Base-by-base conservation (phyloP, 35 echinoderm and acorn worm genomes). In the Lytechinus variegatus region DNA sequence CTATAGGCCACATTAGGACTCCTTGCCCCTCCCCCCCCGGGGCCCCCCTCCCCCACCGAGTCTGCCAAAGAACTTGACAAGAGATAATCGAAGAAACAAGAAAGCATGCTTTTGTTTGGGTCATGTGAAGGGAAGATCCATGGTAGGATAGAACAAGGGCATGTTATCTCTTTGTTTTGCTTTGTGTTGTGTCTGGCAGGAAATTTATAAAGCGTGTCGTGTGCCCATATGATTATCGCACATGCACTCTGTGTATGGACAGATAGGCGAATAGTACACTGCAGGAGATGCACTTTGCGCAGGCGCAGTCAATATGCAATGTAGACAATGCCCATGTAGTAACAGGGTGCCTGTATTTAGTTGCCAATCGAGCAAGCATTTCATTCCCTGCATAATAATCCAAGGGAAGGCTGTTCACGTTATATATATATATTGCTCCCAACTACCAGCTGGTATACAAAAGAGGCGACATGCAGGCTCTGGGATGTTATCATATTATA, bases 101-200 rank as follows among this genome's bases (percentile, higher is more conserved):
- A 79, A n/a, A 5, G 66, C 61, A 72, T 72, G 61, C n/a, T 79
- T 71, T 79, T 79, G 16, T 79, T 79, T 79, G 1, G 66, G 5
- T 44, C 33, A 44, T 44, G 0, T 44, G 2, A 44, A 79, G 66
- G 16, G 19, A 79, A 79, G 66, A 19, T 79, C 66, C 66, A 79
- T 24, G n/a, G 24, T 71, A 71, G 61, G 61, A 71, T 24, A 24
- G 16, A 58, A 79, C 66, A 79, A 79, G 66, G 66, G 66, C 66
- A 79, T 79, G 66, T 79, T 24, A 79, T 79, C 66, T 79, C 66
- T 79, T 79, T 79, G 66, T 79, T 79, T 24, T n/a, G 12, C 66
- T 90, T 27, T 90, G 28, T 90, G 88, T 90, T 90, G 88, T 90
- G 88, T 90, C 88, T 90, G 88, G 88, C 29, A 90, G 88, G 88